These are phyloP conservation scores for fruit fly (Drosophila melanogaster) DNA, from an alignment of 1,140 invertebrate species.

Conservation along the genomic window DNA sequence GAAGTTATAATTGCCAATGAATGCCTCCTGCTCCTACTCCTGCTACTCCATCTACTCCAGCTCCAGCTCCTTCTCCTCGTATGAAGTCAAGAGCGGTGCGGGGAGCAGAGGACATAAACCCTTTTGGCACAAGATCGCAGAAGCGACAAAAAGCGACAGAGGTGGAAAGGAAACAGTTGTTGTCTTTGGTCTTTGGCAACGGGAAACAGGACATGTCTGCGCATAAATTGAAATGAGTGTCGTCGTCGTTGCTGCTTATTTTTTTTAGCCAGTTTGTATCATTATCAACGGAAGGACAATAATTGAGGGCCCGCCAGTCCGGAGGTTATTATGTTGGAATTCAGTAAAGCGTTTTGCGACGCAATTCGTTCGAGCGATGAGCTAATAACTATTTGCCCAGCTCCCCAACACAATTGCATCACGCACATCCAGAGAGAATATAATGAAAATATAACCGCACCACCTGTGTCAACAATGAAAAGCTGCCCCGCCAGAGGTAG, in stretches of 20 bases:
- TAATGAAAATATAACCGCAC: constrained; percentile 26
- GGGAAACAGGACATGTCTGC: constrained; percentile 79
- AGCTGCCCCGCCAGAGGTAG: constrained; percentile 47
- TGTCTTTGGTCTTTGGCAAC: constrained; percentile 41
- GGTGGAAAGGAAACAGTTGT: constrained; percentile 75
- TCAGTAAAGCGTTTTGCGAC: constrained; percentile 39
- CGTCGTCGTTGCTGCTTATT: constrained; percentile 6
- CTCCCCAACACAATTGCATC: constrained; percentile 58
- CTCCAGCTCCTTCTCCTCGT: constrained; percentile 5
- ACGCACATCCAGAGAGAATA: constrained; percentile 30
- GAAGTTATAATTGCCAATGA: constrained; percentile 84
- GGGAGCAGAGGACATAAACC: constrained; percentile 52
- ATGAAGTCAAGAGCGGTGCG: constrained; percentile 43
- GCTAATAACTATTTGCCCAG: constrained; percentile 59
- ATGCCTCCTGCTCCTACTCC: constrained; percentile 51
- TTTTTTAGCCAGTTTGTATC: background rate
- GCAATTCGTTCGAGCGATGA: constrained; percentile 54
- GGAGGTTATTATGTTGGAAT: constrained; percentile 51
- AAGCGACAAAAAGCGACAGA: constrained; percentile 41
- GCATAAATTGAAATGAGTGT: constrained; percentile 75
- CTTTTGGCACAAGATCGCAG: constrained; percentile 65
- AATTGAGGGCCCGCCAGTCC: constrained; percentile 37
- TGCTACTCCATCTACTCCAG: constrained; percentile 26
- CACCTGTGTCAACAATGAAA: constrained; percentile 81
- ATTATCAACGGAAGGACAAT: constrained; percentile 65